These are phyloP conservation scores for Apodemus speciosus DNA, from an alignment of 2,113 vertebrate species.

Conservation along the genomic window DNA sequence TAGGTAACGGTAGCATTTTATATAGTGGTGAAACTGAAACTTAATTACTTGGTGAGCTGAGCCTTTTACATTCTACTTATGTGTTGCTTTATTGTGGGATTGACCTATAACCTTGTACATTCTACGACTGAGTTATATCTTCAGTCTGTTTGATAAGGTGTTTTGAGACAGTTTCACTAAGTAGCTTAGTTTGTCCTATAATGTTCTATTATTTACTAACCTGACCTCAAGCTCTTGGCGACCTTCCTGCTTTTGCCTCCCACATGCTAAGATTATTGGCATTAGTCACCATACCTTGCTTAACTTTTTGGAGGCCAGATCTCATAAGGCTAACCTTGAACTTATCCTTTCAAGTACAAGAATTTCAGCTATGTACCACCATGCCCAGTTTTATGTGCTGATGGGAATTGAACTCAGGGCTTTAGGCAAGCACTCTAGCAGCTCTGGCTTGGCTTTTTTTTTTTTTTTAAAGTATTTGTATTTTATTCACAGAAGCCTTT, in stretches of 20 bases:
- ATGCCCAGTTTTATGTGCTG: not conserved
- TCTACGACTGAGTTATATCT: not conserved
- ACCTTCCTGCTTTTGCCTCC: not conserved
- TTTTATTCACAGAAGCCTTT: not conserved
- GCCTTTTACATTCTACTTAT: not conserved
- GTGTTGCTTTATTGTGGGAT: not conserved
- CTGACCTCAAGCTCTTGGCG: not conserved
- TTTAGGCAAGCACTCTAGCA: not conserved
- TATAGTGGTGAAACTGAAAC: not conserved
- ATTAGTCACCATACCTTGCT: not conserved
- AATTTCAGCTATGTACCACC: not conserved
- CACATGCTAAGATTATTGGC: not conserved
- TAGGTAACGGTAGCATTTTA: not conserved
- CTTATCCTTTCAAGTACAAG: not conserved
- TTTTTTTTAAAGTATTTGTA: not conserved
- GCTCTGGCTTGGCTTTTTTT: not conserved
- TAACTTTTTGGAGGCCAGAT: not conserved
- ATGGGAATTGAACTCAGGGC: not conserved
- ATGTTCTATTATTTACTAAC: not conserved
- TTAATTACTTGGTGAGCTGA: not conserved
- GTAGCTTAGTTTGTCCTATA: not conserved
- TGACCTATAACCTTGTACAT: not conserved
- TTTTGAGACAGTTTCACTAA: not conserved
- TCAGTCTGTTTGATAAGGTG: not conserved
- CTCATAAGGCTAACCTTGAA: not conserved